These are phyloP conservation scores for Polypedilum vanderplanki DNA, from an alignment of 1,140 invertebrate species.

Conservation along the genomic window DNA sequence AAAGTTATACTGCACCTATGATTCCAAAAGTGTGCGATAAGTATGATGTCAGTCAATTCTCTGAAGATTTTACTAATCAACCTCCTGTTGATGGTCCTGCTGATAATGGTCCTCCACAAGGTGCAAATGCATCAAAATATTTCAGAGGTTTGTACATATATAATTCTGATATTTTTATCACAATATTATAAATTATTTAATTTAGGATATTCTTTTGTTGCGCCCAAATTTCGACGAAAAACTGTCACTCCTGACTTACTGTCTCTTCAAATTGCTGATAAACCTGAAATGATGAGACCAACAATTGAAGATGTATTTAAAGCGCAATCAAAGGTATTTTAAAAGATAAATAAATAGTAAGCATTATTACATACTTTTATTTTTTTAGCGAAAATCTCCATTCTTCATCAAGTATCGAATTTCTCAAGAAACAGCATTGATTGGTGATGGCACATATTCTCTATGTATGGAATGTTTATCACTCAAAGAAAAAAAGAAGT, in stretches of 20 bases:
- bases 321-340: slow-evolving; percentile 22
- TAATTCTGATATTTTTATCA: slow-evolving; percentile 33
- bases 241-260: not conserved
- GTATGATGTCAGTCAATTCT: slow-evolving; percentile 92
- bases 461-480: slow-evolving; percentile 80
- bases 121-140: slow-evolving; percentile 71
- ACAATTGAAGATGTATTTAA: slow-evolving; percentile 9
- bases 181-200: slow-evolving; percentile 1
- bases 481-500: slow-evolving; percentile 61
- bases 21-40: slow-evolving; percentile 72
- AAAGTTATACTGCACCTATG: slow-evolving; percentile 72
- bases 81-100: slow-evolving; percentile 84
- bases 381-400: slow-evolving; percentile 59
- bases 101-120: slow-evolving; percentile 55
- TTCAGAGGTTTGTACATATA: slow-evolving; percentile 58
- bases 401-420: slow-evolving; percentile 84
- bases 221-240: slow-evolving; percentile 61
- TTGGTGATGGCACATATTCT: slow-evolving; percentile 84
- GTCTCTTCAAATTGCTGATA: not conserved
- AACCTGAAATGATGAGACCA: not conserved
- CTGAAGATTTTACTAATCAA: slow-evolving; percentile 92
- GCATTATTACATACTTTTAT: slow-evolving; percentile 29
- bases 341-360: not conserved
- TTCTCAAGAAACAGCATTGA: slow-evolving; percentile 51
- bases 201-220: slow-evolving; percentile 82